Evolutionary conservation across 2,113 vertebrate species (phyloP).

Genomic region (Oncorhynchus clarkii): DNA sequence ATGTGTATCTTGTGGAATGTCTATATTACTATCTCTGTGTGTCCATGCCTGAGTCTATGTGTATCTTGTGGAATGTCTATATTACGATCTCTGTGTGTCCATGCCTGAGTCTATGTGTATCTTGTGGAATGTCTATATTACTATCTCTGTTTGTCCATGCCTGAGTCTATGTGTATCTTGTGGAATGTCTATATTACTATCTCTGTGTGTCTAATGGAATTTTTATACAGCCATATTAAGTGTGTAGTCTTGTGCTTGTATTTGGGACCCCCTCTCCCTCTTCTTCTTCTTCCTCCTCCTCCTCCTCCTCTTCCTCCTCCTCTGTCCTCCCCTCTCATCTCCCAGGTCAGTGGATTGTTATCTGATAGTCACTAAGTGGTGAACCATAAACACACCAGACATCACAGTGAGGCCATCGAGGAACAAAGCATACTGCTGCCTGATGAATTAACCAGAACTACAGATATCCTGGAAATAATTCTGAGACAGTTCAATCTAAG

Average conservation of each 20-base stretch:
- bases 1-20: too few relatives aligned
- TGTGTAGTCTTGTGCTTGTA: conserved; percentile 13
- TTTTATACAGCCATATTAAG: conserved; percentile 16
- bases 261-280: conserved; percentile 3
- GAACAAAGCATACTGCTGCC: neutral
- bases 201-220: conserved; percentile 1
- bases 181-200: neutral
- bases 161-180: neutral
- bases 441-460: conserved; percentile 8
- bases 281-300: conserved; percentile 1
- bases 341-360: conserved; percentile 48
- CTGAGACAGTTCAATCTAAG: conserved; percentile 16
- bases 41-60: too few relatives aligned
- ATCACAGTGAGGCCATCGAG: conserved; percentile 13
- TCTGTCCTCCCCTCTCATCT: conserved; percentile 4
- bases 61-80: too few relatives aligned
- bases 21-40: too few relatives aligned
- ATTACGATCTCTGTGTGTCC: too few relatives aligned
- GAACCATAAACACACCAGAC: conserved; percentile 59
- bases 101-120: too few relatives aligned
- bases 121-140: too few relatives aligned
- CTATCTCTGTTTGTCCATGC: neutral
- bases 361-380: conserved; percentile 62
- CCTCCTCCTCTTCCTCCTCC: conserved; percentile 15
- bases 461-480: conserved; percentile 40